Evolutionary conservation across 2,888 invertebrate species (phyloP), one percentile per base, ranked within the genome.

Genomic region (Pyralis farinalis): DNA sequence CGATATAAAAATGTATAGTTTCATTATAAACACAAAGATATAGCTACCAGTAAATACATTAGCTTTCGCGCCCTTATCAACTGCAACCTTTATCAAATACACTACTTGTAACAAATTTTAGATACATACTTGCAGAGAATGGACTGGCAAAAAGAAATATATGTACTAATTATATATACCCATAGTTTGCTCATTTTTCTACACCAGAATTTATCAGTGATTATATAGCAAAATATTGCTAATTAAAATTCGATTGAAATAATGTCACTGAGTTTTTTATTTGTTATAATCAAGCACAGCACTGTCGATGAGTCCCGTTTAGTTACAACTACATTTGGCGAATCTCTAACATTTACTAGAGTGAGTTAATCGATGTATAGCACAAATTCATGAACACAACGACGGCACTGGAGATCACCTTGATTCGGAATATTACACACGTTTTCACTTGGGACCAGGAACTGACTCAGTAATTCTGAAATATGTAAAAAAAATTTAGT

Each of bases 1-100:
- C 63, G 58, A 64, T 67, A 69, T 56, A 56, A 67, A 63, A 58
- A 55, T 58, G 55, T 68, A 64, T 51, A 56, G 58, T 55, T 61
- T 44, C 53, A 53, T 53, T 55, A 53, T 52, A 46, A 50, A 48
- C n/a, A n/a, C n/a, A n/a, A n/a, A n/a, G n/a, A n/a, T n/a, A n/a
- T n/a, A n/a, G n/a, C 29, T 25, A 7, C n/a, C 7, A 21, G 21
- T 7, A 21, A 5, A 21, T 5, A 21, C 25, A 25, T 25, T 25
- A 25, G 7, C 25, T 7, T 7, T 7, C 25, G 25, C 8, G n/a
- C 25, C 3, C 8, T 25, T 1, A 25, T 25, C n/a, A 7, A n/a
- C 25, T 25, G 25, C n/a, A n/a, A n/a, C n/a, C n/a, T n/a, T n/a
- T n/a, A n/a, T n/a, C n/a, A n/a, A n/a, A n/a, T n/a, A n/a, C n/a